phyloP scores from a whole-genome alignment of 2,113 vertebrate genomes.

The Ctenomys sociabilis region DNA sequence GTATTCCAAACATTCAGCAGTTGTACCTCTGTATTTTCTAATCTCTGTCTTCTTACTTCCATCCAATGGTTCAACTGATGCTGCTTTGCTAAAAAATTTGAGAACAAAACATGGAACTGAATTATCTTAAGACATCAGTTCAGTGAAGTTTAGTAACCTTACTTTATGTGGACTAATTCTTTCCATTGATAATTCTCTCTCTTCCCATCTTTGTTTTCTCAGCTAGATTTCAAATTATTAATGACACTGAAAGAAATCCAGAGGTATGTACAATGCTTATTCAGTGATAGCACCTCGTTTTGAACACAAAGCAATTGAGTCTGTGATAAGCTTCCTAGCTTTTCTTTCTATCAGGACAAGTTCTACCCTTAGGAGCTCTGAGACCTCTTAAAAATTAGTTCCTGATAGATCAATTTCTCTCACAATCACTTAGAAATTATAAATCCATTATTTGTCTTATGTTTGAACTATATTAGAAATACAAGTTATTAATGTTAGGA shows the following conservation, averaged over 20 bases:
- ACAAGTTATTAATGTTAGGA: neutral
- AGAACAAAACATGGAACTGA: neutral
- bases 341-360: neutral
- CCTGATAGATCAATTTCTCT: neutral
- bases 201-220: neutral
- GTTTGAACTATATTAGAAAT: neutral
- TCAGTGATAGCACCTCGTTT: neutral
- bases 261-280: neutral
- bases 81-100: neutral
- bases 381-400: neutral
- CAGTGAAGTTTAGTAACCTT: neutral
- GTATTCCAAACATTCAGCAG: neutral
- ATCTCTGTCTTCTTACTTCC: neutral
- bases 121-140: neutral
- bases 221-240: neutral
- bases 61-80: neutral
- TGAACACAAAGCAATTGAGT: neutral
- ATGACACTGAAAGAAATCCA: neutral
- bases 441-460: neutral
- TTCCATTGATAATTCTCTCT: neutral
- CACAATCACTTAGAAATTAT: neutral
- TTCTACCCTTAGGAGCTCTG: neutral
- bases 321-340: neutral
- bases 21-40: neutral
- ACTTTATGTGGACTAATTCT: neutral